Base-by-base conservation (phyloP, 2,113 vertebrate species). In the Micromys minutus region DNA sequence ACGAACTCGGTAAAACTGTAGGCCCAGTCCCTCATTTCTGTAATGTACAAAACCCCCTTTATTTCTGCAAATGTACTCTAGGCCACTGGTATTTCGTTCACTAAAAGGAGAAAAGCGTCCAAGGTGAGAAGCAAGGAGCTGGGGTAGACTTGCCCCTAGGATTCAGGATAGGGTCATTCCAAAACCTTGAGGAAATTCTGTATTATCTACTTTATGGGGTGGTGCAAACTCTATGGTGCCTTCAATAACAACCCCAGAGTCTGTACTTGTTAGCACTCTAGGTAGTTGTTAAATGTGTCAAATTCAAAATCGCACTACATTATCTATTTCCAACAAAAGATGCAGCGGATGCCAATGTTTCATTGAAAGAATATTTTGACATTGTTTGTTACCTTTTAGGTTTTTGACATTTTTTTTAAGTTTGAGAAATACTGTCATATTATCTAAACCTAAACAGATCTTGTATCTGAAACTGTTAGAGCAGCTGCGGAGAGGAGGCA, bases 381-480 rank as follows among this genome's bases (percentile, higher is more conserved):
- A 55, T 55, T 87, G 12, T 72, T 36, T 19, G 10, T 15, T 47
- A 39, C 47, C 6, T 39, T 39, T 55, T 11, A 72, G 65, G 39
- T 72, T 72, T 87, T 67, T 34, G 71, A 39, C 34, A 26, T n/a
- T n/a, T 83, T 59, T 83, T 55, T 77, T 52, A 17, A n/a, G 34
- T 94, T 87, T 95, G 84, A 26, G 52, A 80, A 93, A 45, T 93
- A 29, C 4, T 31, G 47, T 52, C 42, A 85, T 34, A 74, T 52
- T 89, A 80, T 50, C 22, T 47, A 69, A n/a, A 87, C 15, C 65
- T 61, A 3, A 55, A 39, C 15, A 39, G 1, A n/a, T n/a, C n/a
- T n/a, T n/a, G 57, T 22, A n/a, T 50, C 57, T 86, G 39, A 94
- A 94, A 92, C 52, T 50, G 67, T 63, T 61, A 76, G n/a, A 63